These are phyloP conservation scores for Tachina fera DNA, from an alignment of 2,888 invertebrate genomes.

Conservation along the genomic window DNA sequence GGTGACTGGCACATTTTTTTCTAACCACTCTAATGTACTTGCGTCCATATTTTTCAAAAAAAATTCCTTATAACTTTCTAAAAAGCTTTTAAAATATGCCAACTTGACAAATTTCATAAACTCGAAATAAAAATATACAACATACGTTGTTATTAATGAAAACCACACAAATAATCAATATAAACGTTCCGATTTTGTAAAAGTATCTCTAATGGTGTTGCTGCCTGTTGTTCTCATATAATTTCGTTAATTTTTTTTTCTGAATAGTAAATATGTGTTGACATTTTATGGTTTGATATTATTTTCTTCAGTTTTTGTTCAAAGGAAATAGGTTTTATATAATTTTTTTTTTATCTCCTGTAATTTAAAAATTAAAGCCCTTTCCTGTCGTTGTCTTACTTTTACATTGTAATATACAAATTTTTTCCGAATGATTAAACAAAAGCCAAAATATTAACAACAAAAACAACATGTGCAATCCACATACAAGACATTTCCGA, in stretches of 20 bases:
- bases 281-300: conserved; percentile 66
- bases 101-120: no score
- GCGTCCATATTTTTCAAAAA: no score
- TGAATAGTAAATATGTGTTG: conserved; percentile 60
- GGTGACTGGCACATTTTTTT: no score
- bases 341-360: conserved; percentile 6
- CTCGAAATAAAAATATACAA: no score
- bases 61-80: no score
- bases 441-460: conserved; percentile 78
- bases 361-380: conserved; percentile 15
- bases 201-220: not conserved
- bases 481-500: not conserved
- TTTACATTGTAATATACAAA: conserved; percentile 71
- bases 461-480: conserved; percentile 74
- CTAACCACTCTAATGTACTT: no score
- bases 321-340: conserved; percentile 33
- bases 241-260: not conserved
- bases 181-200: not conserved
- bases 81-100: no score
- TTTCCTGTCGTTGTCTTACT: conserved; percentile 29
- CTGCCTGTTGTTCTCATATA: not conserved
- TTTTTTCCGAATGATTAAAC: conserved; percentile 78
- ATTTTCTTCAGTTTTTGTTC: conserved; percentile 25
- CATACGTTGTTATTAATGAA: no score
- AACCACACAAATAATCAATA: conserved; percentile 1